Evolutionary conservation across 2,797 vertebrate genomes (phyloP).

Genomic region (Peromyscus nudipes): DNA sequence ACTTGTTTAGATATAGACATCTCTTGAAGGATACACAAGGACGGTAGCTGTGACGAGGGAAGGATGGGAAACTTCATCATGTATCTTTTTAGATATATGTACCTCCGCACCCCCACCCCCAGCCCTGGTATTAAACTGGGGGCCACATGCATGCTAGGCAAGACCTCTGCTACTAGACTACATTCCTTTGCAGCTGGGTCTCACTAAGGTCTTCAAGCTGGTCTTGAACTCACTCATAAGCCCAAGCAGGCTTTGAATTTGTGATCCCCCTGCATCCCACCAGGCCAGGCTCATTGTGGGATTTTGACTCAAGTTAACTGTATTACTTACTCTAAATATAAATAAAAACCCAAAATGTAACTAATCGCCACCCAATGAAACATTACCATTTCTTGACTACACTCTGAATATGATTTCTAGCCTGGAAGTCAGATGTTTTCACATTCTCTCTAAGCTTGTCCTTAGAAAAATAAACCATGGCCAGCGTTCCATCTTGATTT

Average conservation of each 20-base stretch:
- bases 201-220: not conserved
- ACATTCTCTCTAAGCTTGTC: not conserved
- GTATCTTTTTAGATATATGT: not conserved
- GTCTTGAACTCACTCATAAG: not conserved
- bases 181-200: not conserved
- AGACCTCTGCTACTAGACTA: not conserved
- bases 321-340: conserved; percentile 9
- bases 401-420: conserved; percentile 18
- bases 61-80: not conserved
- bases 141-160: not conserved
- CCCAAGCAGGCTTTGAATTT: not conserved
- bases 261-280: not conserved
- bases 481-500: not conserved
- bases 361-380: not conserved
- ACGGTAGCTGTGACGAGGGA: not conserved
- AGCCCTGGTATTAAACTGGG: not conserved
- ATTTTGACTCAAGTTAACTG: not conserved
- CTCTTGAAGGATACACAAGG: not conserved
- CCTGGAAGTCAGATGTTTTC: not conserved
- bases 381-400: not conserved
- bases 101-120: fast-evolving
- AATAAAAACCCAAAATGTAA: conserved; percentile 12
- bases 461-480: not conserved
- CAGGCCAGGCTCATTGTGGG: not conserved
- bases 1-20: not conserved